These are phyloP conservation scores for Fregata magnificens DNA, from an alignment of 2,113 vertebrate genomes.

Conservation along the genomic window DNA sequence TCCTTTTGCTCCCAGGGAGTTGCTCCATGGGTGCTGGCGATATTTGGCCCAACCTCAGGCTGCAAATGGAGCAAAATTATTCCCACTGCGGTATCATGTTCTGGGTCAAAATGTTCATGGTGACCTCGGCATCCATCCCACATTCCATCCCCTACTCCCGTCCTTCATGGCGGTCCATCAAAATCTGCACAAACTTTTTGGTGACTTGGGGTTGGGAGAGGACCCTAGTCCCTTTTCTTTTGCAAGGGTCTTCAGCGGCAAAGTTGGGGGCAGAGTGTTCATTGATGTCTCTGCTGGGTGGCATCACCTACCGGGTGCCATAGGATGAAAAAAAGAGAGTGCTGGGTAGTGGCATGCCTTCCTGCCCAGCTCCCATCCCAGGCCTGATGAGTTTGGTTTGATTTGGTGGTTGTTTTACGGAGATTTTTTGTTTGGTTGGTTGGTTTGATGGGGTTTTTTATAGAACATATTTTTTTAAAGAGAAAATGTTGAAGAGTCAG, in stretches of 20 bases:
- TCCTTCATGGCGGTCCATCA: background rate
- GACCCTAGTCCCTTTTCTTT: background rate
- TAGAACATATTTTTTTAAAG: background rate
- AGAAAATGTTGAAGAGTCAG: background rate
- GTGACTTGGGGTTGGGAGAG: background rate
- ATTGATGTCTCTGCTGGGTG: background rate
- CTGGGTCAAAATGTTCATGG: rapidly evolving
- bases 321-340: background rate
- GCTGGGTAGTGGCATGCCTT: background rate
- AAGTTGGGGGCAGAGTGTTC: background rate
- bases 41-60: background rate
- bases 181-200: background rate
- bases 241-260: background rate
- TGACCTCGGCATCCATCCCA: background rate
- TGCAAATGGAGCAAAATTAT: background rate
- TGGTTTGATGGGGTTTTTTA: background rate
- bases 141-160: rapidly evolving
- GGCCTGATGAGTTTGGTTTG: background rate
- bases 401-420: background rate
- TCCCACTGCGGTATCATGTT: rapidly evolving
- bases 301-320: rapidly evolving
- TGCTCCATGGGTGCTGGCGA: background rate
- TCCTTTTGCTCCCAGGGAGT: background rate
- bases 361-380: background rate
- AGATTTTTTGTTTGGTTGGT: background rate